Evolutionary conservation across 2,888 invertebrate genomes (phyloP).

Genomic region (Synanthedon formicaeformis): DNA sequence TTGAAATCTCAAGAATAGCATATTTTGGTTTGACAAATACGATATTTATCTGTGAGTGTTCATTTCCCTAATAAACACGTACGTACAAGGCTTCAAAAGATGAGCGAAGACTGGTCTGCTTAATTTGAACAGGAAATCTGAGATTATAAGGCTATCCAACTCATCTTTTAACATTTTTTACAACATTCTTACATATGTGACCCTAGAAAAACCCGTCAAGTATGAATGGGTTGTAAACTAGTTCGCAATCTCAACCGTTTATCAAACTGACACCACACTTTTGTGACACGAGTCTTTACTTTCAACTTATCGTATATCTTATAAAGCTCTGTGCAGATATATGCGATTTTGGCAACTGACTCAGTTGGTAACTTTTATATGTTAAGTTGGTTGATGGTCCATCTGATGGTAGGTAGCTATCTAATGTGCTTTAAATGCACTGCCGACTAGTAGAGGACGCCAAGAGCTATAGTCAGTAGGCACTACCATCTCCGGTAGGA

Average conservation of each 20-base stretch:
- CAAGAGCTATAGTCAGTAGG: too few species aligned
- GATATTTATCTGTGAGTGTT: conserved; percentile 20
- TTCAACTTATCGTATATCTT: conserved; percentile 36
- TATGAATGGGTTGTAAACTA: conserved; percentile 41
- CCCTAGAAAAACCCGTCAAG: conserved; percentile 13
- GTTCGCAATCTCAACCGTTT: conserved; percentile 33
- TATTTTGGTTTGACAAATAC: too few species aligned
- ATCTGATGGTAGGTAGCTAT: too few species aligned
- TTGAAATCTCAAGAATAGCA: too few species aligned
- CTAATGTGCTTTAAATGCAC: too few species aligned
- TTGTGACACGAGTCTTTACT: conserved; percentile 28
- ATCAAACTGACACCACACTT: conserved; percentile 40
- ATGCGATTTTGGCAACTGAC: too few species aligned
- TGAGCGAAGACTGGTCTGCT: background rate
- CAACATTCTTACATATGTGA: background rate
- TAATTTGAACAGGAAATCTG: background rate
- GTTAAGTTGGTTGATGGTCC: too few species aligned
- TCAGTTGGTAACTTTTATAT: too few species aligned
- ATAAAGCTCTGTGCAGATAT: conserved; percentile 1
- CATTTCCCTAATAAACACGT: too few species aligned
- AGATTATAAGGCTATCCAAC: background rate
- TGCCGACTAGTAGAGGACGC: too few species aligned
- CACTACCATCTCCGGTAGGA: too few species aligned
- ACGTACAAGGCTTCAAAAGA: background rate
- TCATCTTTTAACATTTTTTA: background rate